Evolutionary conservation across 2,797 vertebrate species (phyloP).

Genomic region (Odontamblyopus rebecca): DNA sequence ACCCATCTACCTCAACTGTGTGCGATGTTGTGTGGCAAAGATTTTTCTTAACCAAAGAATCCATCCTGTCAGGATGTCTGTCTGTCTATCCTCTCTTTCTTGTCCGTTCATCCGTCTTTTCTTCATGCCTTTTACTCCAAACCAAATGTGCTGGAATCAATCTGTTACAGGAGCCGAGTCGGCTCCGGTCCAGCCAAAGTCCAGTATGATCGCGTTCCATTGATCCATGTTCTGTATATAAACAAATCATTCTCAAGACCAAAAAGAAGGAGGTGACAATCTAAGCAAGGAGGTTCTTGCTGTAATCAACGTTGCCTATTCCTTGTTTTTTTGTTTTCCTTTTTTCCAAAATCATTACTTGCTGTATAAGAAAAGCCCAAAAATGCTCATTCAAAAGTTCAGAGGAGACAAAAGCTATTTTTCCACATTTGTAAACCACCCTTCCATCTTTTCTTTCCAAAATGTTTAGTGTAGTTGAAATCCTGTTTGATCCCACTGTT

Average conservation of each 20-base stretch:
- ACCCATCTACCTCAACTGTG: slow-evolving; percentile 85
- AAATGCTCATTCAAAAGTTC: slow-evolving; percentile 62
- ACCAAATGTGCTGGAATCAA: slow-evolving; percentile 86
- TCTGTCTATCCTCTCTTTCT: slow-evolving; percentile 52
- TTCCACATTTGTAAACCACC: slow-evolving; percentile 79
- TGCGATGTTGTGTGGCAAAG: slow-evolving; percentile 81
- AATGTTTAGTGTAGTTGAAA: slow-evolving; percentile 77
- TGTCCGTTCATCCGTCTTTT: slow-evolving; percentile 72
- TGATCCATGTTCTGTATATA: slow-evolving; percentile 70
- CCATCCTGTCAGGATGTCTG: slow-evolving; percentile 82
- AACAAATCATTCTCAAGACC: slow-evolving; percentile 75
- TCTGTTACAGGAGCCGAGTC: slow-evolving; percentile 60
- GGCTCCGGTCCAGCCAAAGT: slow-evolving; percentile 71
- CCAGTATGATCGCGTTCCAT: slow-evolving; percentile 67
- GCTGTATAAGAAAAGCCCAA: slow-evolving; percentile 59
- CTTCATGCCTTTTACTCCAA: slow-evolving; percentile 77
- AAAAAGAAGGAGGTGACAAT: slow-evolving; percentile 82
- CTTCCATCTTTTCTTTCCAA: slow-evolving; percentile 48
- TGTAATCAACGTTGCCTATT: slow-evolving; percentile 83
- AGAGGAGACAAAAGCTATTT: slow-evolving; percentile 77
- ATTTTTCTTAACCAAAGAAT: slow-evolving; percentile 85
- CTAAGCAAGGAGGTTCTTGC: slow-evolving; percentile 82
- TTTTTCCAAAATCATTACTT: slow-evolving; percentile 57
- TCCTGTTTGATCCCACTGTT: slow-evolving; percentile 77
- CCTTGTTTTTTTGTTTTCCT: slow-evolving; percentile 57